Evolutionary conservation across 2,113 vertebrate species (phyloP).

Genomic region (Sinocyclocheilus rhinocerous): DNA sequence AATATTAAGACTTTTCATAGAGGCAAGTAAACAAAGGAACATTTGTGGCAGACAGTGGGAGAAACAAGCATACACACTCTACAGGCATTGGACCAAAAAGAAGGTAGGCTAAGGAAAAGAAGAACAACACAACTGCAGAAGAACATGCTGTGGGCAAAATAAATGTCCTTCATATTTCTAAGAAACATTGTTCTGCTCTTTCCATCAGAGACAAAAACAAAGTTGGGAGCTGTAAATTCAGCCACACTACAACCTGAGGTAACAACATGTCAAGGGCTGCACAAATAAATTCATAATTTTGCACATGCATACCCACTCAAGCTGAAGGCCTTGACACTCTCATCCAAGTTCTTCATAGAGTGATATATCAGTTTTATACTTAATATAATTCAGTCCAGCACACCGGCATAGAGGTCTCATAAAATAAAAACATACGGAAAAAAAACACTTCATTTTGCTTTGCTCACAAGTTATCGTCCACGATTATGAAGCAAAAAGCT

Average conservation of each 20-base stretch:
- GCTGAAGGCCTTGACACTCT: not conserved
- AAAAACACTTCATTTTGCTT: constrained; percentile 4
- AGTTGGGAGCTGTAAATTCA: constrained; percentile 17
- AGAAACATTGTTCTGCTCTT: constrained; percentile 20
- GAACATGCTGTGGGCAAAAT: constrained; percentile 5
- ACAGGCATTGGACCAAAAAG: not conserved
- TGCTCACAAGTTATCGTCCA: not conserved
- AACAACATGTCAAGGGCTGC: constrained; percentile 28
- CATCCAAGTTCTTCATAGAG: constrained; percentile 24
- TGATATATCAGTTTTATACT: constrained; percentile 11
- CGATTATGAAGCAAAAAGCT: not conserved
- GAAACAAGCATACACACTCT: not conserved
- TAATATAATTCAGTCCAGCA: constrained; percentile 18
- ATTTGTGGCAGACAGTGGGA: constrained; percentile 7
- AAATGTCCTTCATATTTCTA: constrained; percentile 12
- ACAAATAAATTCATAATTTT: constrained; percentile 13
- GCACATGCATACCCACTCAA: constrained; percentile 15
- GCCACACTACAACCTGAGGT: constrained; percentile 29
- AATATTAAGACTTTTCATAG: constrained; percentile 36
- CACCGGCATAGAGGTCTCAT: not conserved
- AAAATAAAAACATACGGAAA: not conserved
- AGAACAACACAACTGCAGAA: not conserved
- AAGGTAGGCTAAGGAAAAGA: not conserved
- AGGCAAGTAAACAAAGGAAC: constrained; percentile 15
- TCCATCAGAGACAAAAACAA: constrained; percentile 40